phyloP scores from a whole-genome alignment of 2,797 vertebrate species.

The Oryzias dopingdopingensis region DNA sequence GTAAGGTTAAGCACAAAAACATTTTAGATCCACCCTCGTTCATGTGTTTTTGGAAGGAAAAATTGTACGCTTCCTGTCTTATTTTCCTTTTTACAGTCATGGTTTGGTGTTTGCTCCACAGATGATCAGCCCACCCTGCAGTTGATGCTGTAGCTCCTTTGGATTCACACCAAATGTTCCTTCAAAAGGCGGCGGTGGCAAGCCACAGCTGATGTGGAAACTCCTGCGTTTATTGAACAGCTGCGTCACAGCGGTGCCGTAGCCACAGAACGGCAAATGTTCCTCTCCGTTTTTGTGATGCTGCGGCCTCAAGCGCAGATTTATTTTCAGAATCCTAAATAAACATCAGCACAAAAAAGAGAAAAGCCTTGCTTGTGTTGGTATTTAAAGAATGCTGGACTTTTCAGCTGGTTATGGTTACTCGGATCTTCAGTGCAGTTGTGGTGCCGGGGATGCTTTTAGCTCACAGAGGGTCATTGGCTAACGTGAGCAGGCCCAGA shows the following conservation, averaged over 20 bases:
- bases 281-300: conserved; percentile 14
- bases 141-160: not conserved
- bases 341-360: conserved; percentile 5
- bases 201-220: conserved; percentile 54
- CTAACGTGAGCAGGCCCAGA: conserved; percentile 34
- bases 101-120: conserved; percentile 15
- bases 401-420: conserved; percentile 7
- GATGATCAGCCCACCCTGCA: conserved; percentile 40
- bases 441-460: conserved; percentile 18
- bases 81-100: conserved; percentile 14
- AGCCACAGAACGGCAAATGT: conserved; percentile 15
- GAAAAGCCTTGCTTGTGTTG: conserved; percentile 5
- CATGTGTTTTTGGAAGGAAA: conserved; percentile 43
- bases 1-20: not conserved
- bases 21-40: conserved; percentile 25
- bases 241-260: conserved; percentile 28
- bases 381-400: conserved; percentile 31
- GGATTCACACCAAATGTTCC: conserved; percentile 7
- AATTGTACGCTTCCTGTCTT: conserved; percentile 41
- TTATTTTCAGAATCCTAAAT: conserved; percentile 22
- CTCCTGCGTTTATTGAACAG: conserved; percentile 44
- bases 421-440: conserved; percentile 1
- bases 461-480: conserved; percentile 28
- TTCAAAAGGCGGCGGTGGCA: conserved; percentile 26
- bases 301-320: not conserved